These are phyloP conservation scores for Sturnira hondurensis DNA, from an alignment of 2,113 vertebrate genomes.

Conservation along the genomic window DNA sequence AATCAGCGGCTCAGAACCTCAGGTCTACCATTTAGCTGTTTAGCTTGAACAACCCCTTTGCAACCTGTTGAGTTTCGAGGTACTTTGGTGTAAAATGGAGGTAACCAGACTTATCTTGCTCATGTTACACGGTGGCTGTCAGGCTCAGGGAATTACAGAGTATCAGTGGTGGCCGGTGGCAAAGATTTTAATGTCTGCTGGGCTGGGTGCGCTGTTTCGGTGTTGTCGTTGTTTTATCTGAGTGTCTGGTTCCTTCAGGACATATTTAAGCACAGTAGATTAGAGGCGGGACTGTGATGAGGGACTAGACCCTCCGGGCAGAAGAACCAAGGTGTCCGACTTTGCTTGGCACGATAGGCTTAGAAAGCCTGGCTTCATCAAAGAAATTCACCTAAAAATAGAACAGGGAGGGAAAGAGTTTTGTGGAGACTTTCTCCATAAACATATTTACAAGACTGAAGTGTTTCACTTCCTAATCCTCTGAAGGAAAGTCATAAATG, in stretches of 20 bases:
- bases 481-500: slow-evolving; percentile 44
- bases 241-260: not conserved
- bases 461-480: slow-evolving; percentile 49
- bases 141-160: not conserved
- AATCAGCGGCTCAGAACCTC: not conserved
- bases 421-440: not conserved
- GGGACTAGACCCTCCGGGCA: fast-evolving
- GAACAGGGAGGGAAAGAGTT: not conserved
- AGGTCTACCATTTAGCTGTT: not conserved
- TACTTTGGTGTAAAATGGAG: not conserved
- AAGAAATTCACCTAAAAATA: slow-evolving; percentile 44
- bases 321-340: not conserved
- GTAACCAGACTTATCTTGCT: not conserved
- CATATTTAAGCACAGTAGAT: not conserved
- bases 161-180: not conserved
- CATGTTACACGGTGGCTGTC: too few relatives aligned
- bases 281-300: not conserved
- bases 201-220: not conserved
- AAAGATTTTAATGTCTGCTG: not conserved
- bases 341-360: slow-evolving; percentile 9
- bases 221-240: not conserved
- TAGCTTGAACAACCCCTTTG: not conserved
- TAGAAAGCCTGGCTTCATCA: slow-evolving; percentile 36
- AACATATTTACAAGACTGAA: slow-evolving; percentile 57
- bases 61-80: not conserved